These are phyloP conservation scores for Phortica magna DNA, from an alignment of 2,888 invertebrate genomes.

Conservation along the genomic window DNA sequence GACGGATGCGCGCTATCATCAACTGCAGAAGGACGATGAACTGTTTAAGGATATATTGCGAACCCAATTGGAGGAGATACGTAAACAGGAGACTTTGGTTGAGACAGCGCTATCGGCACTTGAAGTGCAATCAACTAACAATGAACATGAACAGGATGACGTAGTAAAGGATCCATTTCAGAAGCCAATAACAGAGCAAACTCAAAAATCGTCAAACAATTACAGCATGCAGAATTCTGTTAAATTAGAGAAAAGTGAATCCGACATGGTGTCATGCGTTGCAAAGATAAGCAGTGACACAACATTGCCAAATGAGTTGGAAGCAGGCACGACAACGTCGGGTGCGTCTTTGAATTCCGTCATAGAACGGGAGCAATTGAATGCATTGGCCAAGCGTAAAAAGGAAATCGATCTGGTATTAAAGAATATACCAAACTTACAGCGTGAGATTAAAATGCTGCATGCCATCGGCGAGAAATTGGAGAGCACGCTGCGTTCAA, in stretches of 20 bases:
- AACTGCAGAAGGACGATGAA: conserved; percentile 52
- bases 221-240: background rate
- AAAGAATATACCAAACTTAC: conserved; percentile 68
- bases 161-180: background rate
- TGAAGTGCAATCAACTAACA: background rate
- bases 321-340: too few species aligned
- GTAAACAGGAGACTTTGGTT: conserved; percentile 58
- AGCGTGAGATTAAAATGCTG: conserved; percentile 67
- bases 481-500: conserved; percentile 60
- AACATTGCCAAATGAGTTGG: too few species aligned
- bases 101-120: conserved; percentile 48
- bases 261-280: too few species aligned
- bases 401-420: conserved; percentile 64
- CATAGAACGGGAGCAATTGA: conserved; percentile 16
- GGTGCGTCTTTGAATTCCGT: too few species aligned
- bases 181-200: conserved; percentile 33
- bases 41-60: conserved; percentile 59
- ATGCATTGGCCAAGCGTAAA: conserved; percentile 29
- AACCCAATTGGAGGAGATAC: conserved; percentile 57
- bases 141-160: background rate
- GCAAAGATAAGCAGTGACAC: too few species aligned
- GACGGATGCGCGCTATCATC: conserved; percentile 56
- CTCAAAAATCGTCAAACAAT: background rate
- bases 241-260: too few species aligned
- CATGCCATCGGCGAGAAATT: conserved; percentile 66